Evolutionary conservation across 2,888 invertebrate species (phyloP).

Genomic region (Sphaeridia pumilis): DNA sequence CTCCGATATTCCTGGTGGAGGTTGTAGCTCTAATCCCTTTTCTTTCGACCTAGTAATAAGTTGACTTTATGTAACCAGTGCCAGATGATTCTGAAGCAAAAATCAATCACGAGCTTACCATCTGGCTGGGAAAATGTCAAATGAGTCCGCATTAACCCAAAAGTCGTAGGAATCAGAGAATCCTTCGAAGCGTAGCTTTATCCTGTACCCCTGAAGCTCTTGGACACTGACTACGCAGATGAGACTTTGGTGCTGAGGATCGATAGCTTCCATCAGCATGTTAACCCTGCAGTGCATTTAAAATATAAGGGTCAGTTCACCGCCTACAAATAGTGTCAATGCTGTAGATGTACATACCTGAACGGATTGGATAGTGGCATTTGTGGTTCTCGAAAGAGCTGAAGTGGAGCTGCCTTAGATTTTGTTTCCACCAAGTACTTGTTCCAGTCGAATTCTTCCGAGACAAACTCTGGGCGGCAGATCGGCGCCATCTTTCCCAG

Average conservation of each 20-base stretch:
- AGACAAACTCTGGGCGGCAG: neutral
- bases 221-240: conserved; percentile 79
- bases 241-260: conserved; percentile 77
- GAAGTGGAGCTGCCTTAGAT: conserved; percentile 60
- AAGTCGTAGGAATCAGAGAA: conserved; percentile 79
- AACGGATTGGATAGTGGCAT: conserved; percentile 58
- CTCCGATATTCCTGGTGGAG: conserved; percentile 57
- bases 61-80: no score
- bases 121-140: conserved; percentile 82
- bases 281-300: conserved; percentile 45
- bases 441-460: conserved; percentile 56
- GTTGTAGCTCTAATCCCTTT: conserved; percentile 62
- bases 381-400: conserved; percentile 66
- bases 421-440: conserved; percentile 61
- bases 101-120: conserved; percentile 55
- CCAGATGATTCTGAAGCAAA: neutral
- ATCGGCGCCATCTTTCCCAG: neutral
- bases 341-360: conserved; percentile 39
- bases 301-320: neutral
- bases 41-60: conserved; percentile 53
- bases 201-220: conserved; percentile 61
- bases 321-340: neutral
- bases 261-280: conserved; percentile 86
- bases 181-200: conserved; percentile 84
- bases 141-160: conserved; percentile 86